Evolutionary conservation across 2,797 vertebrate species (phyloP).

Genomic region (Lateolabrax maculatus): DNA sequence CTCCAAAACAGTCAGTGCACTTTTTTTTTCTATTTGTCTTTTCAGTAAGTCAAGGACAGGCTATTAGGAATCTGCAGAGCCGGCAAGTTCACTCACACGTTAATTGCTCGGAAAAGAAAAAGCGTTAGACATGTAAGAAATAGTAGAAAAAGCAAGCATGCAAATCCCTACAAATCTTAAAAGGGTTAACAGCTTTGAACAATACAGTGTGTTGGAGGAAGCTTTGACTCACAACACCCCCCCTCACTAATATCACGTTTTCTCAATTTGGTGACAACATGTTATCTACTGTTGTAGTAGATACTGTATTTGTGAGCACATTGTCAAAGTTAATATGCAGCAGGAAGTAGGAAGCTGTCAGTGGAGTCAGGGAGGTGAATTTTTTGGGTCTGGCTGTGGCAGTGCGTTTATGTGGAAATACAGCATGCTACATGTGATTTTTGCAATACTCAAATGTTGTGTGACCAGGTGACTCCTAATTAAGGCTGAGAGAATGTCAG

Average conservation of each 20-base stretch:
- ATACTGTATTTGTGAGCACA: slow-evolving; percentile 28
- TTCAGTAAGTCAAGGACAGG: slow-evolving; percentile 58
- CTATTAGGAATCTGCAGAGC: slow-evolving; percentile 54
- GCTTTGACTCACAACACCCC: slow-evolving; percentile 29
- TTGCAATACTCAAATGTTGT: slow-evolving; percentile 13
- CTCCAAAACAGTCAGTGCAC: slow-evolving; percentile 47
- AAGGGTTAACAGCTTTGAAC: slow-evolving; percentile 33
- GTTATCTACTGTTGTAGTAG: slow-evolving; percentile 17
- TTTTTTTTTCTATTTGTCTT: slow-evolving; percentile 47
- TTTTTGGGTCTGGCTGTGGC: slow-evolving; percentile 25
- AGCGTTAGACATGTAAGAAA: slow-evolving; percentile 19
- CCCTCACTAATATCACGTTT: slow-evolving; percentile 27
- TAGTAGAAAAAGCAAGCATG: not conserved
- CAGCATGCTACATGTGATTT: not conserved
- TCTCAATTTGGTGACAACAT: slow-evolving; percentile 38
- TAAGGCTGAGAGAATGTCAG: slow-evolving; percentile 59
- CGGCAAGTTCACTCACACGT: slow-evolving; percentile 30
- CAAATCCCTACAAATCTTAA: slow-evolving; percentile 27
- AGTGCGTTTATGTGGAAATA: slow-evolving; percentile 22
- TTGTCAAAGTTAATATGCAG: slow-evolving; percentile 43
- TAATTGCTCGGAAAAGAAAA: slow-evolving; percentile 55
- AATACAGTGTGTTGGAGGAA: slow-evolving; percentile 1
- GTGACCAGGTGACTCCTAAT: slow-evolving; percentile 60
- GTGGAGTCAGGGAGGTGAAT: slow-evolving; percentile 16
- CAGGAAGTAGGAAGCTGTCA: slow-evolving; percentile 25